phyloP scores from a whole-genome alignment of 2,113 vertebrate species.

The Falcunculus frontatus region DNA sequence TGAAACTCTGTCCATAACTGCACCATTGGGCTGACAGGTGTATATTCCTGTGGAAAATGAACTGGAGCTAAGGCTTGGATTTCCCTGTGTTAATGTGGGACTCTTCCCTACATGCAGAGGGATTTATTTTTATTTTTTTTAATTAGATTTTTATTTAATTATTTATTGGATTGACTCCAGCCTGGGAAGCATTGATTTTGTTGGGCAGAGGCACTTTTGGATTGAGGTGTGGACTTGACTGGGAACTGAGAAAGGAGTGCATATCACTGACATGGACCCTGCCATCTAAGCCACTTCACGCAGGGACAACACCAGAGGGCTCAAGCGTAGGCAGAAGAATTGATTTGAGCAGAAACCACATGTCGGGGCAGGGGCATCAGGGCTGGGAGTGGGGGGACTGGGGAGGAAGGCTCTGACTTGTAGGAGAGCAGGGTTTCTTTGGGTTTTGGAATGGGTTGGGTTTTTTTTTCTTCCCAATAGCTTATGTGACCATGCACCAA shows the following conservation, averaged over 20 bases:
- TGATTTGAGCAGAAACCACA: rapidly evolving
- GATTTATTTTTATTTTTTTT: neutral
- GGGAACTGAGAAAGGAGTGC: neutral
- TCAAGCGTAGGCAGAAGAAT: neutral
- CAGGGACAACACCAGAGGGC: neutral
- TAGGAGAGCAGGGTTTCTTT: neutral
- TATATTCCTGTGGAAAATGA: slow-evolving; percentile 31
- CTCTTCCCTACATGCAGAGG: neutral
- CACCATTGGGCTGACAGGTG: slow-evolving; percentile 6
- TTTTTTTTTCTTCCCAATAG: neutral
- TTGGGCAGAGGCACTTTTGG: slow-evolving; percentile 13
- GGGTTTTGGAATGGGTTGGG: neutral
- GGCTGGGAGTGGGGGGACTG: neutral
- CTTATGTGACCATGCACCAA: neutral
- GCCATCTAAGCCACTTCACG: neutral
- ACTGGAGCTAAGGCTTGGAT: slow-evolving; percentile 21
- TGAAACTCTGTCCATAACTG: neutral
- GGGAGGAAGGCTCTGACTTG: neutral
- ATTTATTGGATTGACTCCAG: slow-evolving; percentile 58
- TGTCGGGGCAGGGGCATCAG: neutral
- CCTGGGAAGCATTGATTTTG: slow-evolving; percentile 14
- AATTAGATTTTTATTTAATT: slow-evolving; percentile 56
- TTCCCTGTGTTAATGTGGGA: slow-evolving; percentile 1
- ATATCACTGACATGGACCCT: neutral
- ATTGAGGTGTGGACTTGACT: neutral